Base-by-base conservation (phyloP, 1,140 invertebrate species). In the Asobara japonica region DNA sequence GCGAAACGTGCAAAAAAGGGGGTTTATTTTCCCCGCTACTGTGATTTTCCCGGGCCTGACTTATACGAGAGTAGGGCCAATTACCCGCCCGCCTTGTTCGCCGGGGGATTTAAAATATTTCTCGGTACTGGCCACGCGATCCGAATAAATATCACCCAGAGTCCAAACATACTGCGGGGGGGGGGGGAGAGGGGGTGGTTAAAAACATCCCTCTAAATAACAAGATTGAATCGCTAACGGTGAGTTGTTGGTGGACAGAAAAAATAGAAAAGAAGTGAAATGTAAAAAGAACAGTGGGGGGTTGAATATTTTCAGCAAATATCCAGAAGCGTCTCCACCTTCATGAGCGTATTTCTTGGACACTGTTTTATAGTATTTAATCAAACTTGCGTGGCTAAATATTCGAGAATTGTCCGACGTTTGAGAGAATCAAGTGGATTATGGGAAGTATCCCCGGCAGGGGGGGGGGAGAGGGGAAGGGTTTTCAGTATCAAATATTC, bases 201-300 rank as follows among this genome's bases (percentile, higher is more conserved):
- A n/a, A 73, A 73, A 69, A 69, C 66, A 65, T 69, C 61, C 72
- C 67, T 73, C 45, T 73, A 73, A 73, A 73, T 73, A 73, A 73
- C 67, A 4, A 73, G 72, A 73, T 73, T 69, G 61, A 73, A 73
- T 73, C 72, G 65, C 66, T 29, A 31, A 38, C 64, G 61, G 51
- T 62, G 61, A 69, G 67, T 62, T 62, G 25, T 62, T 62, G 60
- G 11, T 30, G 29, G n/a, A 62, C 20, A 56, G 4, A 56, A 62
- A 62, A 62, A 16, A 31, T 16, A 31, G 3, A 30, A 30, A 30
- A 31, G 10, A 16, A 56, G 51, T 56, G 51, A 62, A 62, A 62
- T 29, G 31, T 62, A 31, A 30, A 62, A 31, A 62, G n/a, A 29
- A n/a, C 0, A 62, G 29, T n/a, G n/a, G n/a, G n/a, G n/a, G n/a